Evolutionary conservation across 2,797 vertebrate genomes (phyloP), one percentile per base, ranked within the genome.

Genomic region (Saxicola maurus): DNA sequence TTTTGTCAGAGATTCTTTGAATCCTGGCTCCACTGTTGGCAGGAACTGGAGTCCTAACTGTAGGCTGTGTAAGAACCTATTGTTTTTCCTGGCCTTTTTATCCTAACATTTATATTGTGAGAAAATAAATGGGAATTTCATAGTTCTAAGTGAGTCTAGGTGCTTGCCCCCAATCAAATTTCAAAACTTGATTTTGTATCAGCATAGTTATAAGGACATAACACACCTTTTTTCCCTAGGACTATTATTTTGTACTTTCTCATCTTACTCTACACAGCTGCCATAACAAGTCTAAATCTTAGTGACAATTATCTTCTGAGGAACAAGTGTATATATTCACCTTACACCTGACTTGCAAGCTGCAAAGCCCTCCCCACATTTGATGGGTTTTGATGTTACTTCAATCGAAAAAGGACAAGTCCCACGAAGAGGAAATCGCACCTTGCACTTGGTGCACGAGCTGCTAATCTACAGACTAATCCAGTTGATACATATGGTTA

Each of bases 391-490:
- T 87, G 51, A 83, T 75, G 68, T 65, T 38, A 65, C 55, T 68
- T 86, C 80, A 62, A 2, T 25, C 28, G 60, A 64, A 87, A 73
- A 30, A 42, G 43, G 53, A 86, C 23, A 74, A 86, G 87, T 79
- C 87, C 79, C 69, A 86, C 6, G 0, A 83, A 86, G 80, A 71
- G 51, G 72, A 71, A 80, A 77, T 25, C 62, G 53, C 20, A 72
- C 79, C 49, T 31, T 42, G 69, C 40, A 43, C n/a, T 80, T 75
- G 80, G 57, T 23, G 31, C 8, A 8, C 0, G 13, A 62, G 57
- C 64, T 49, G 35, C 59, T 82, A 49, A 92, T 92, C 89, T 72
- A 46, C 53, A 37, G 74, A 28, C 67, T 82, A 91, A 95, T 91
- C 51, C 21, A 91, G 81, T 49, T 82, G 75, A 91, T 79, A 78